phyloP scores from a whole-genome alignment of 2,797 vertebrate genomes.

The Rhodeus uyekii region DNA sequence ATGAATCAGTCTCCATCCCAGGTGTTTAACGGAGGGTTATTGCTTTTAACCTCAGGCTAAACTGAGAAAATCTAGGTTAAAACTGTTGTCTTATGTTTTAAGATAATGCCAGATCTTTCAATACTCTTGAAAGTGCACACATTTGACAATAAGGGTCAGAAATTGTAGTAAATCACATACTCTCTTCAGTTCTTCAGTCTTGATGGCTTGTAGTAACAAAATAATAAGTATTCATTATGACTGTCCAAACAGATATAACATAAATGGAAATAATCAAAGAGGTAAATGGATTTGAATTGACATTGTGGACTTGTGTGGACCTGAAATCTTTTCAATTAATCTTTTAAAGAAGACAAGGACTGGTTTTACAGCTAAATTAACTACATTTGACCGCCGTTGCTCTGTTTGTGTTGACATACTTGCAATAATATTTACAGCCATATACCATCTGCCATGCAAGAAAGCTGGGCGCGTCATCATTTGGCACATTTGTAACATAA shows the following conservation, averaged over 20 bases:
- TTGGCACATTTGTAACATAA: constrained; percentile 37
- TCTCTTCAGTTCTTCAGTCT: not conserved
- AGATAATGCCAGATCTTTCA: constrained; percentile 62
- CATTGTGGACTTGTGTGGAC: constrained; percentile 3
- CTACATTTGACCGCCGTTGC: constrained; percentile 24
- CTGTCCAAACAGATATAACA: not conserved
- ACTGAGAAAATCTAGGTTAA: constrained; percentile 66
- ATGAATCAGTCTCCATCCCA: constrained; percentile 78
- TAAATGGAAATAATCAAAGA: not conserved
- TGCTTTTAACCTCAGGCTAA: constrained; percentile 73
- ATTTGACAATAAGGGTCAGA: not conserved
- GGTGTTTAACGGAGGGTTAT: constrained; percentile 82
- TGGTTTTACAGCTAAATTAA: constrained; percentile 11
- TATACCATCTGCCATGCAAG: constrained; percentile 24
- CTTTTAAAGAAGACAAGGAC: constrained; percentile 12
- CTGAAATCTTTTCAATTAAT: not conserved
- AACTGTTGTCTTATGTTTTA: constrained; percentile 67
- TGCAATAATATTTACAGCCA: constrained; percentile 37
- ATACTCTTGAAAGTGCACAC: not conserved
- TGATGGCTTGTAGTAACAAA: not conserved
- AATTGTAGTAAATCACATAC: not conserved
- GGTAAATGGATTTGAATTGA: not conserved
- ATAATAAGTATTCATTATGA: not conserved
- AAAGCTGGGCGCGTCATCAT: constrained; percentile 7
- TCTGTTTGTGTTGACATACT: constrained; percentile 34